Conservation (phyloP, 64 coral and sea anemone genomes). For the Actinia tenebrosa region DNA sequence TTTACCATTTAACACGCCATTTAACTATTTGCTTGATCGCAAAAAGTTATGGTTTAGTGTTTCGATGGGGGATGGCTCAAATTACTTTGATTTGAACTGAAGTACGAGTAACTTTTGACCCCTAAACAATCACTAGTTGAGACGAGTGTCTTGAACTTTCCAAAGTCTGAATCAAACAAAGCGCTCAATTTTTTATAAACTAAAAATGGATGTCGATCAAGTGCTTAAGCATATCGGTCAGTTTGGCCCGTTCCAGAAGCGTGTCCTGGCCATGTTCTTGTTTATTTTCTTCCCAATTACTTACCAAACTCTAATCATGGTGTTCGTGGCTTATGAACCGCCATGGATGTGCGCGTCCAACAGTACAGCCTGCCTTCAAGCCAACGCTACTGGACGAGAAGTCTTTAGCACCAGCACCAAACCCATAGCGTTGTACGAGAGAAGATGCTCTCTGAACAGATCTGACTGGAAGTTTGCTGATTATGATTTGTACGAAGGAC, state of each 20-base stretch:
- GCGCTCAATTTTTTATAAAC: background rate
- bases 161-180: background rate
- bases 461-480: conserved; percentile 76
- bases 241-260: conserved; percentile 34
- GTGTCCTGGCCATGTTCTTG: conserved; percentile 21
- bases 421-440: conserved; percentile 49
- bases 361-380: conserved; percentile 19
- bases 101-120: too few relatives aligned
- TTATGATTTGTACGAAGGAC: conserved; percentile 68
- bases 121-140: too few relatives aligned
- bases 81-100: too few relatives aligned
- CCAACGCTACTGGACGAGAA: conserved; percentile 30
- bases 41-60: too few relatives aligned
- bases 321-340: conserved; percentile 46
- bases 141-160: background rate
- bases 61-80: too few relatives aligned
- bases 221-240: conserved; percentile 35
- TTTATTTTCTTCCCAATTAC: conserved; percentile 38
- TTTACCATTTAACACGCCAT: too few relatives aligned
- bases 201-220: conserved; percentile 33
- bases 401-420: conserved; percentile 35
- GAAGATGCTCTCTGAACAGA: conserved; percentile 69
- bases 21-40: too few relatives aligned
- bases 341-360: conserved; percentile 44
- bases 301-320: conserved; percentile 49